Evolutionary conservation across 2,797 vertebrate species (phyloP), one percentile per base, ranked within the genome.

Genomic region (Poecilia velifera): DNA sequence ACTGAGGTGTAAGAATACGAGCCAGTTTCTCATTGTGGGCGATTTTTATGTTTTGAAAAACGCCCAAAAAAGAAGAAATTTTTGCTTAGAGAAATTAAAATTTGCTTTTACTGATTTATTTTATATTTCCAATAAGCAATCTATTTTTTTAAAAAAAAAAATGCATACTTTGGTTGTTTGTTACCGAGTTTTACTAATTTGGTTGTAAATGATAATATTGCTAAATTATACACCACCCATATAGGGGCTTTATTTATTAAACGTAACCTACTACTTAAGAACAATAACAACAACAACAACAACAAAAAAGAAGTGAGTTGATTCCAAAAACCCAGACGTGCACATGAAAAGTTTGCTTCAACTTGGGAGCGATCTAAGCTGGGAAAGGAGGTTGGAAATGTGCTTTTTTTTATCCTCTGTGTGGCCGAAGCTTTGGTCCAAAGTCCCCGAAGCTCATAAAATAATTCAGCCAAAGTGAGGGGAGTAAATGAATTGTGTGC

Each of bases 381-480:
- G 64, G 64, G 18, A 36, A 64, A 64, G 62, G 34, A 36, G 62
- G 62, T 20, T 49, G 71, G 13, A 31, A 31, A 47, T 28, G 41
- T 28, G 70, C 45, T n/a, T 72, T n/a, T 46, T 72, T 73, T 68
- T 82, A 13, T 47, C 75, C 46, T 45, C 12, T 71, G 68, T 71
- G 68, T 28, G 55, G 73, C 78, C 45, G 57, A 81, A 72, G 72
- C 74, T 86, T 73, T 22, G 81, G 88, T 82, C 80, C 84, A 84
- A 93, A 92, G 88, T 93, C 88, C 87, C 81, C 39, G 28, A 78
- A 87, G 82, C 82, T 83, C 75, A 79, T 88, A 90, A 90, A 88
- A 90, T 83, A 87, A 86, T 78, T 80, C 14, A 43, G 18, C 71
- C 36, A 72, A 62, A 86, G 80, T 73, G 74, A 76, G n/a, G 53